Evolutionary conservation across 2,888 invertebrate genomes (phyloP), one percentile per base, ranked within the genome.

Genomic region (Meganola albula): DNA sequence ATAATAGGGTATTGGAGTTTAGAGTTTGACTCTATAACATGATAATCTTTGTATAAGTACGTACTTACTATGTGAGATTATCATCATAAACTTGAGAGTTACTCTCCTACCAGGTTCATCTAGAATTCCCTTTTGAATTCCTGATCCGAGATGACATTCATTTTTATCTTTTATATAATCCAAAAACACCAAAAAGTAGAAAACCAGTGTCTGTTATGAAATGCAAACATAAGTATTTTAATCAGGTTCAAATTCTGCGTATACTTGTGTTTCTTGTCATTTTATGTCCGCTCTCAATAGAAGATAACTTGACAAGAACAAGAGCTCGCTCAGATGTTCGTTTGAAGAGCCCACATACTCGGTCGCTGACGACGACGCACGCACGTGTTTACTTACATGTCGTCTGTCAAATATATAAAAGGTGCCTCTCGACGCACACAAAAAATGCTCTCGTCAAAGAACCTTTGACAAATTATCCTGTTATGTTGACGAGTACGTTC

Each of bases 391-490:
- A 67, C 64, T 62, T 56, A 68, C 65, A 63, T 70, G 72, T 73
- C 70, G 64, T 56, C 60, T 70, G 75, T 73, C 77, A 75, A 73
- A 75, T 58, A 65, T 69, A 64, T 64, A 66, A 73, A 67, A 66
- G 65, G 61, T 60, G 54, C 63, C 52, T 57, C 56, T 54, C 24
- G 33, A 44, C 51, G 48, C 53, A 64, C 57, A 63, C 64, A 74
- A 74, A 74, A 72, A 71, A 68, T 57, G 56, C 56, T 39, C 37
- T 58, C 55, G 54, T 71, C 68, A 74, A 74, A 73, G 68, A 59
- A 59, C 74, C 78, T 79, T 80, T 79, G 79, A 78, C 71, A 73
- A 79, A 80, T 78, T 76, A 74, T 74, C 64, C 58, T 65, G 66
- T 73, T 70, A 71, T 61, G 55, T 69, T 67, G 68, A 66, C 71